Percentiles rank a stretch among this genome's conserved stretches.
These are phyloP conservation scores for Lepidocyrtinus sp. DNA, from an alignment of 2,888 invertebrate genomes.

Conservation along the genomic window DNA sequence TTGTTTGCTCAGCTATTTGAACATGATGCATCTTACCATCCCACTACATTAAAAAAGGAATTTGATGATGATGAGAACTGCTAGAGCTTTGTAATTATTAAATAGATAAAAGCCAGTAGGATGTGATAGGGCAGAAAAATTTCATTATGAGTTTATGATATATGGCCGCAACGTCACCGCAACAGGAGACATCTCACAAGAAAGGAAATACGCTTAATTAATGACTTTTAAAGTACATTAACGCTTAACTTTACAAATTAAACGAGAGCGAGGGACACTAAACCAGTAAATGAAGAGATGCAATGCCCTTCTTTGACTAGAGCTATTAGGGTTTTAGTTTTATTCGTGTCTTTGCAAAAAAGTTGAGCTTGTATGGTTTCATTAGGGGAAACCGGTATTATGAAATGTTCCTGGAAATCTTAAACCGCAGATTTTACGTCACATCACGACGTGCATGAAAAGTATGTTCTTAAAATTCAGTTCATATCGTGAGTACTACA, in stretches of 20 bases:
- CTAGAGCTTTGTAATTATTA: slow-evolving; percentile 6
- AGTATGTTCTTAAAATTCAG: too few relatives aligned
- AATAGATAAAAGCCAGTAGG: not conserved
- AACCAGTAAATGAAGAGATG: too few relatives aligned
- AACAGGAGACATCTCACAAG: slow-evolving; percentile 19
- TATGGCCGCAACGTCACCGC: not conserved
- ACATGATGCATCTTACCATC: not conserved
- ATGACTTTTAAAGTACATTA: slow-evolving; percentile 52
- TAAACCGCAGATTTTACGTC: too few relatives aligned
- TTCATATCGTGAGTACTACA: too few relatives aligned
- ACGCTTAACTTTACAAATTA: slow-evolving; percentile 26
- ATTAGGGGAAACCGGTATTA: not conserved
- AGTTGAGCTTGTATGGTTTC: not conserved
- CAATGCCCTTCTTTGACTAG: too few relatives aligned
- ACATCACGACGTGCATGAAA: too few relatives aligned
- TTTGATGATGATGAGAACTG: slow-evolving; percentile 12
- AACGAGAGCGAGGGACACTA: too few relatives aligned
- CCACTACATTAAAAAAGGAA: not conserved
- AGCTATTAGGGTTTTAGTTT: too few relatives aligned
- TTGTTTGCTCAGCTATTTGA: not conserved
- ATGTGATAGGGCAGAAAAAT: not conserved
- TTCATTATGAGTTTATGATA: not conserved
- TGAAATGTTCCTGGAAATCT: not conserved
- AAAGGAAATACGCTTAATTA: slow-evolving; percentile 54
- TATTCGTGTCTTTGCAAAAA: not conserved